These are phyloP conservation scores for Phainopepla nitens DNA, from an alignment of 2,113 vertebrate species.

Conservation along the genomic window DNA sequence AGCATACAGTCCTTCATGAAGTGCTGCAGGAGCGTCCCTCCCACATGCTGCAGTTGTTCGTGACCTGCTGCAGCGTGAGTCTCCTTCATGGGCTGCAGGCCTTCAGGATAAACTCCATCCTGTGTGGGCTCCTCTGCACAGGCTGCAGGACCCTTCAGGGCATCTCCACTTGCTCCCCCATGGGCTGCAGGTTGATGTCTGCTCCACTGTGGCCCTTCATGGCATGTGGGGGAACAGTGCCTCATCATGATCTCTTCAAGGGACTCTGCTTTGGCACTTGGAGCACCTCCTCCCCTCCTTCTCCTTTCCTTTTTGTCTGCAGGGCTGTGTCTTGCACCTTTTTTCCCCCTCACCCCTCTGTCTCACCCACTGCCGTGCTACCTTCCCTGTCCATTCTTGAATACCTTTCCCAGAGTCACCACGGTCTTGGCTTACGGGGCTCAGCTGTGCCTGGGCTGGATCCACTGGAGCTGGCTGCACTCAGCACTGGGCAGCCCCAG, in stretches of 20 bases:
- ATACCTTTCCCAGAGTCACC: background rate
- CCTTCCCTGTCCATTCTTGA: background rate
- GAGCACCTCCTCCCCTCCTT: background rate
- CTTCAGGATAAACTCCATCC: background rate
- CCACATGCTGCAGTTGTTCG: background rate
- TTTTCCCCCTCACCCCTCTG: accelerated
- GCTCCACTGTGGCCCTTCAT: background rate
- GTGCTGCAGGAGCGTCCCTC: background rate
- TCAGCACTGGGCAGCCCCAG: background rate
- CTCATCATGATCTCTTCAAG: background rate
- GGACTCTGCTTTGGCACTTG: background rate
- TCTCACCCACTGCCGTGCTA: background rate
- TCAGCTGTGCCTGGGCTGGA: background rate
- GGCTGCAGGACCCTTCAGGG: background rate
- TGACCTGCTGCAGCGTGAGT: background rate
- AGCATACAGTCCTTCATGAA: background rate
- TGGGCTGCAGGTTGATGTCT: background rate
- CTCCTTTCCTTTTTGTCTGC: background rate
- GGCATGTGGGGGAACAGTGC: too few relatives aligned
- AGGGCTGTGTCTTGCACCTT: background rate
- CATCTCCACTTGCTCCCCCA: background rate
- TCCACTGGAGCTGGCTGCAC: background rate
- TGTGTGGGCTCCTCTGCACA: background rate
- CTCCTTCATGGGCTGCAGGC: background rate
- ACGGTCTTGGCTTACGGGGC: accelerated